Percentiles rank a stretch among this genome's conserved stretches.
phyloP scores from a whole-genome alignment of 2,888 invertebrate genomes.

The Chorisops tibialis region DNA sequence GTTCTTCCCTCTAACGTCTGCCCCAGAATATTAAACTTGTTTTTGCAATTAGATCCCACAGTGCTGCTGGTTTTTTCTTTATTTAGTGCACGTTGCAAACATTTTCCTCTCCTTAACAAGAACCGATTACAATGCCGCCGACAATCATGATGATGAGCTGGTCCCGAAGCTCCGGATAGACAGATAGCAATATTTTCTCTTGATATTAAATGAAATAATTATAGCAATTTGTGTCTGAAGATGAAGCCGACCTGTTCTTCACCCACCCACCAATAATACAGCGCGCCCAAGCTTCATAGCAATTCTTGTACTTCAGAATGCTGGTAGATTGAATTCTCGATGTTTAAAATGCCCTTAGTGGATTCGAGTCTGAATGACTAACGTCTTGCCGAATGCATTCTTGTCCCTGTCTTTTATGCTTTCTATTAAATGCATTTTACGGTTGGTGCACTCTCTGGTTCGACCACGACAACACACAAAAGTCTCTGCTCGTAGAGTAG shows the following conservation, averaged over 20 bases:
- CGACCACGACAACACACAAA: too few species aligned
- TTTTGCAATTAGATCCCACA: too few species aligned
- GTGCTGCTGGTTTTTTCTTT: too few species aligned
- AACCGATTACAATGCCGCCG: neutral
- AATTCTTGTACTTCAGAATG: too few species aligned
- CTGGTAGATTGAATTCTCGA: too few species aligned
- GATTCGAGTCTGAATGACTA: too few species aligned
- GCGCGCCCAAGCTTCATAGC: too few species aligned
- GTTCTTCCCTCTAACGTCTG: too few species aligned
- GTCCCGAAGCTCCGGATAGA: neutral
- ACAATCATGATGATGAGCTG: constrained; percentile 1
- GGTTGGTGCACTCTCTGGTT: constrained; percentile 7
- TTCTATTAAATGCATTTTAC: constrained; percentile 13
- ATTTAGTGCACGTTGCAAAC: too few species aligned
- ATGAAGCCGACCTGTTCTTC: constrained; percentile 1
- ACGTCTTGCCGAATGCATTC: constrained; percentile 1
- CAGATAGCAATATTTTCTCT: constrained; percentile 4
- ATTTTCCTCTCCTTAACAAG: neutral
- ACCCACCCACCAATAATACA: neutral
- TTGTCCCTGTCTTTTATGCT: neutral
- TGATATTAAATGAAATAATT: constrained; percentile 31
- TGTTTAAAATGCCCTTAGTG: too few species aligned
- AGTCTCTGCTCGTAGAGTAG: neutral
- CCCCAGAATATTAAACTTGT: too few species aligned
- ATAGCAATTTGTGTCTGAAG: constrained; percentile 27